Evolutionary conservation across 2,888 invertebrate genomes (phyloP), one percentile per base, ranked within the genome.

Genomic region (Pardosa pseudoannulata): DNA sequence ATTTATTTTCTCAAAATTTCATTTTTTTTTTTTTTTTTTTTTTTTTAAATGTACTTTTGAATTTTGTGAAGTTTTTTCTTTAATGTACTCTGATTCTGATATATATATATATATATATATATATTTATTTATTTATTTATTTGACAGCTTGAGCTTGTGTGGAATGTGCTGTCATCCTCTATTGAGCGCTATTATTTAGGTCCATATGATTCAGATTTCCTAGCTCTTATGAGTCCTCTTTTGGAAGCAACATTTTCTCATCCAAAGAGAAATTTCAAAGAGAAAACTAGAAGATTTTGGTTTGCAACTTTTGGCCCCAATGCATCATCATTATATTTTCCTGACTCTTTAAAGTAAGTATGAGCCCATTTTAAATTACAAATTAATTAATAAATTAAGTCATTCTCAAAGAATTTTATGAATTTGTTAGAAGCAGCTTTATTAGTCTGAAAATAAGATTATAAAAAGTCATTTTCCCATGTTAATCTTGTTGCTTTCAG

Each of bases 191-290:
- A 81, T 68, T 87, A 80, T 39, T 32, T 73, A 19, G 87, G 87
- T 1, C 80, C 80, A 41, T 87, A 87, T 76, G 87, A 87, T 78
- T 56, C 71, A 16, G 87, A 81, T 6, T 80, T 87, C 67, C 72
- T 87, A 9, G 13, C 46, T 9, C 23, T 39, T 19, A 62, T 87
- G 32, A 67, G 65, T 32, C 80, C 76, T 13, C 29, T 87, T 7
- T 27, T 87, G 23, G 87, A 87, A 67, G 29, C 65, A 11, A 56
- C 31, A 7, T 76, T 87, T 6, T 41, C 27, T 46, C 87, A 87
- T 72, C 31, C 72, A 1, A 71, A 70, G 27, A 62, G 76, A 65
- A 70, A 50, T 16, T 50, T 87, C 16, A 76, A 80, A 9, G 87
- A 87, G 13, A 56, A 70, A 65, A 80, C 76, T 32, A 31, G 80